Conservation (phyloP, 2,797 vertebrate species). For the Microcaecilia unicolor region DNA sequence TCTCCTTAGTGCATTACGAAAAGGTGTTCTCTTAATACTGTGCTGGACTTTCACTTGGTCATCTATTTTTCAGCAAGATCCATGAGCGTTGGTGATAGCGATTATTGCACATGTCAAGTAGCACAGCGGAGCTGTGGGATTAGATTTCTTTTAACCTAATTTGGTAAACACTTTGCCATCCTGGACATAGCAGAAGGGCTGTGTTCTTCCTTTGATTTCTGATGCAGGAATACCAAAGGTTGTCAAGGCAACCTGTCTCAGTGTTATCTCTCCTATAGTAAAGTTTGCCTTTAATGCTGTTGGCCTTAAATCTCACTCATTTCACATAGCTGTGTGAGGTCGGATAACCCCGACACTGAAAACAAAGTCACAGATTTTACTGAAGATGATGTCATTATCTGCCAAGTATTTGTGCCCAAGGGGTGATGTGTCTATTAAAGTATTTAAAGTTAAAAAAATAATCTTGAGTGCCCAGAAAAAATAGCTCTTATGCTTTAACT, state of each 20-base stretch:
- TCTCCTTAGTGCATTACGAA: too few species aligned
- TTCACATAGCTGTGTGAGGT: slow-evolving; percentile 17
- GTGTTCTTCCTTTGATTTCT: slow-evolving; percentile 28
- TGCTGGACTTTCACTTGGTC: slow-evolving; percentile 15
- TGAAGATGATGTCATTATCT: too few species aligned
- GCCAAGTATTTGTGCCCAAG: too few species aligned
- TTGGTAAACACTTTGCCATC: slow-evolving; percentile 16
- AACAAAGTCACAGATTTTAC: too few species aligned
- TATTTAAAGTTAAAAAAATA: too few species aligned
- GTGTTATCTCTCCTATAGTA: slow-evolving; percentile 22
- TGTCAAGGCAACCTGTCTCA: slow-evolving; percentile 46
- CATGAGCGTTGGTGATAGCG: slow-evolving; percentile 10
- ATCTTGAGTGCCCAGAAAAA: too few species aligned
- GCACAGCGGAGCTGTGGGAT: slow-evolving; percentile 13
- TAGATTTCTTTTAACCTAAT: slow-evolving; percentile 31
- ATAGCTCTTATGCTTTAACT: too few species aligned
- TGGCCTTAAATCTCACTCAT: slow-evolving; percentile 26
- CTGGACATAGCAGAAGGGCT: slow-evolving; percentile 1
- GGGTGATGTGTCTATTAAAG: too few species aligned
- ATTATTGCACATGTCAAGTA: slow-evolving; percentile 19
- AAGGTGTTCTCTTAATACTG: too few species aligned
- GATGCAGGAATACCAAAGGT: slow-evolving; percentile 16
- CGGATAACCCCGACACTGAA: slow-evolving; percentile 26
- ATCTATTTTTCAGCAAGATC: slow-evolving; percentile 19
- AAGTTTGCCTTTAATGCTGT: slow-evolving; percentile 25